phyloP scores from a whole-genome alignment of 2,113 vertebrate species.

The Himantopus leucocephalus region DNA sequence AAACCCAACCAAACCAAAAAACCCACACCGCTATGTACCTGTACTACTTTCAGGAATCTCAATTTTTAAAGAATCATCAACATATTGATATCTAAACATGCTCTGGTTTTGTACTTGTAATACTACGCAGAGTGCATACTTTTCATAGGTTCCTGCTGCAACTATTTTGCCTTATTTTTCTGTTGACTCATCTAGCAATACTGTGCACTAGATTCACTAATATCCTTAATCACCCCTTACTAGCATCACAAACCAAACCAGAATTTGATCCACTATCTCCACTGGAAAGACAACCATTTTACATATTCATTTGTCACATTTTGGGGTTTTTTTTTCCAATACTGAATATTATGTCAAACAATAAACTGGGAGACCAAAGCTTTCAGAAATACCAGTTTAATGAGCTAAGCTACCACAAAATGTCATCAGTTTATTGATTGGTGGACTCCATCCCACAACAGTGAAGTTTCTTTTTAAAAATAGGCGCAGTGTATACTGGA shows the following conservation, averaged over 20 bases:
- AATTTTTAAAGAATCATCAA: background rate
- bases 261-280: background rate
- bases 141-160: background rate
- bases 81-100: background rate
- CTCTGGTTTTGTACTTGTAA: background rate
- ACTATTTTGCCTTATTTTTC: background rate
- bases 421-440: background rate
- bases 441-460: background rate
- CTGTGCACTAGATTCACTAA: background rate
- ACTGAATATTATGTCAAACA: background rate
- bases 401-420: background rate
- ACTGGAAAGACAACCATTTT: background rate
- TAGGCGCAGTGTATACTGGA: background rate
- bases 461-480: background rate
- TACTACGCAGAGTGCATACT: background rate
- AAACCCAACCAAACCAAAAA: background rate
- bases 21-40: rapidly evolving
- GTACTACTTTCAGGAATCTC: background rate
- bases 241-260: background rate
- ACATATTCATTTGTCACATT: background rate
- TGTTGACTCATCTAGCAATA: background rate
- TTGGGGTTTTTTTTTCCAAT: rapidly evolving
- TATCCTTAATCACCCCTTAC: background rate
- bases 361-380: background rate
- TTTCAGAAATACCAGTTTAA: conserved; percentile 2